A percentile compares a stretch with the other conserved stretches of the same genome.
These are phyloP conservation scores for Physocephala rufipes DNA, from an alignment of 2,888 invertebrate species.

Conservation along the genomic window DNA sequence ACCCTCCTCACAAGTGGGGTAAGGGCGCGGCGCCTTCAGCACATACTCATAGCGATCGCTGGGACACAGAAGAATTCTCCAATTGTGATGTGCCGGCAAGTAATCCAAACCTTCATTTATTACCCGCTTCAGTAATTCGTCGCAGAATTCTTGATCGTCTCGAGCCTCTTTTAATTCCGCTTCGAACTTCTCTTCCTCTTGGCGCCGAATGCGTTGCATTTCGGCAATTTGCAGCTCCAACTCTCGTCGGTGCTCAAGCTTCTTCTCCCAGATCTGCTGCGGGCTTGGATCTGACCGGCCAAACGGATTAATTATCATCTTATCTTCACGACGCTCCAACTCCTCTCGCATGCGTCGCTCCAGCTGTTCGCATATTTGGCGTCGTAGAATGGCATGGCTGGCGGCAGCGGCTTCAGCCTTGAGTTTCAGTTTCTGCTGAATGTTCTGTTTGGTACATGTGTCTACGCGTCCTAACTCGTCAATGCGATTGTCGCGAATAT, in stretches of 20 bases:
- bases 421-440: slow-evolving; percentile 43
- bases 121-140: slow-evolving; percentile 51
- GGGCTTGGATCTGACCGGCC: slow-evolving; percentile 47
- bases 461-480: slow-evolving; percentile 55
- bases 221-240: slow-evolving; percentile 55
- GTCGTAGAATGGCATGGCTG: slow-evolving; percentile 50
- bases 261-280: slow-evolving; percentile 45
- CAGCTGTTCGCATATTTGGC: slow-evolving; percentile 57
- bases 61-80: slow-evolving; percentile 53
- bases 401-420: slow-evolving; percentile 52
- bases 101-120: slow-evolving; percentile 53
- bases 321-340: slow-evolving; percentile 53
- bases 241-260: slow-evolving; percentile 45
- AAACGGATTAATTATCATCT: slow-evolving; percentile 58
- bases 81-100: slow-evolving; percentile 58
- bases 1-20: slow-evolving; percentile 17
- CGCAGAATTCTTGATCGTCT: slow-evolving; percentile 53
- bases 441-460: slow-evolving; percentile 51
- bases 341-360: slow-evolving; percentile 51
- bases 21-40: slow-evolving; percentile 33
- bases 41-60: slow-evolving; percentile 46
- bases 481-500: slow-evolving; percentile 50
- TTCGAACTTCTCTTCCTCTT: slow-evolving; percentile 53
- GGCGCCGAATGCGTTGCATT: slow-evolving; percentile 50
- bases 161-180: slow-evolving; percentile 50